Conservation (phyloP, 2,797 vertebrate genomes). For the Ctenopoma multispine region DNA sequence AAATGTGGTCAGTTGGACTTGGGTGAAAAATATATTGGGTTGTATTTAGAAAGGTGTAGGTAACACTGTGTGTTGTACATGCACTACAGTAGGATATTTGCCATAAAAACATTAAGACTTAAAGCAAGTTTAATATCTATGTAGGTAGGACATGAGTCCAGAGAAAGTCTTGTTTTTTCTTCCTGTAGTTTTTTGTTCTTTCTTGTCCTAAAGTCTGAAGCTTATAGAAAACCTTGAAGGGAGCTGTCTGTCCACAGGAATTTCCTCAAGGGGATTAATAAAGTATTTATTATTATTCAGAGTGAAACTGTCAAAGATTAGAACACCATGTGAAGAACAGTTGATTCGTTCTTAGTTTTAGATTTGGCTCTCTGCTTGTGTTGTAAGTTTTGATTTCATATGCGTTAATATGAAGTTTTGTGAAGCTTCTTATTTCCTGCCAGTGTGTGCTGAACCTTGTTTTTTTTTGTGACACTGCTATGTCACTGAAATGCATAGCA, state of each 20-base stretch:
- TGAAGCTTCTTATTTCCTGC: neutral
- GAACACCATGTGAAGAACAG: slow-evolving; percentile 5
- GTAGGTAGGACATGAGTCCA: neutral
- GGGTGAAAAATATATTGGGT: slow-evolving; percentile 7
- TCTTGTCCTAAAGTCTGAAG: slow-evolving; percentile 9
- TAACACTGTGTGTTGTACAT: slow-evolving; percentile 1
- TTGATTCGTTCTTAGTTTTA: slow-evolving; percentile 29
- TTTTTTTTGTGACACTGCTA: neutral
- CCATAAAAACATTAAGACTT: neutral
- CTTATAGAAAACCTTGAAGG: neutral
- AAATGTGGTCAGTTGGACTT: slow-evolving; percentile 13
- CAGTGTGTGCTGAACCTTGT: neutral
- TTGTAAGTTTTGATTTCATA: slow-evolving; percentile 13
- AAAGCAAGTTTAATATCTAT: slow-evolving; percentile 1
- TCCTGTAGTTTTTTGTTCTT: neutral
- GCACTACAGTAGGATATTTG: neutral
- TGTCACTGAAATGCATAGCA: neutral
- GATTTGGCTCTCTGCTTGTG: neutral
- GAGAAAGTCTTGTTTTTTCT: neutral
- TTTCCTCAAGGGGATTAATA: no score
- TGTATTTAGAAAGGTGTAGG: neutral
- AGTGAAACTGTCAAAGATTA: slow-evolving; percentile 13
- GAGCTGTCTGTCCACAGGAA: no score
- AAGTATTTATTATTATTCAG: neutral
- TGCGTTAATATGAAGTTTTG: slow-evolving; percentile 3